phyloP scores from a whole-genome alignment of 2,888 invertebrate species.

The Heliconius ethilla region DNA sequence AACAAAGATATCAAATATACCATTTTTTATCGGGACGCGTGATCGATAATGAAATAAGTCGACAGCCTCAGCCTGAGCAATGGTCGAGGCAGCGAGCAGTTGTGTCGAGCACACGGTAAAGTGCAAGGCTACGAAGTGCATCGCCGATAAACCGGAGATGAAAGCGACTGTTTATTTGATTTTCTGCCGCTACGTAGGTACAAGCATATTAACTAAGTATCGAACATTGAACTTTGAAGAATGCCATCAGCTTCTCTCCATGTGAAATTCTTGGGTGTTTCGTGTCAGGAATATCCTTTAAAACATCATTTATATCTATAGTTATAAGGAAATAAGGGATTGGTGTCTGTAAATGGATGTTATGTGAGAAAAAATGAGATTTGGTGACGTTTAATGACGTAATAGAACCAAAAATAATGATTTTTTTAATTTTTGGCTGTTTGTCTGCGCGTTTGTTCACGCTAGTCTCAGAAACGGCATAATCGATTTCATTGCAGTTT shows the following conservation, averaged over 20 bases:
- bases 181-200: constrained; percentile 63
- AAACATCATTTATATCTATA: not conserved
- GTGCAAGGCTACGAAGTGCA: constrained; percentile 77
- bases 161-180: constrained; percentile 79
- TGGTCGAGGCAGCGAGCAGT: constrained; percentile 62
- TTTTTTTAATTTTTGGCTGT: no score
- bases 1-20: constrained; percentile 28
- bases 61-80: constrained; percentile 66
- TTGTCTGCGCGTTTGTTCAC: no score
- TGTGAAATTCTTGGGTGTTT: constrained; percentile 28
- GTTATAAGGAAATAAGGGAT: no score
- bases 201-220: constrained; percentile 67
- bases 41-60: constrained; percentile 63
- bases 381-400: no score
- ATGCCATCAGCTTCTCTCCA: constrained; percentile 39
- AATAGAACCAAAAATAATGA: no score
- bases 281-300: constrained; percentile 9
- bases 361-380: no score
- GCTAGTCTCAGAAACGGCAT: no score
- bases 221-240: constrained; percentile 61
- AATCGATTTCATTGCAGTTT: no score
- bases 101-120: constrained; percentile 61
- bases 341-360: no score
- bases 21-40: constrained; percentile 51
- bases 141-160: constrained; percentile 76